Percentiles rank a stretch among this genome's conserved stretches.
These are phyloP conservation scores for Atta cephalotes DNA, from an alignment of 1,140 invertebrate species.

Conservation along the genomic window DNA sequence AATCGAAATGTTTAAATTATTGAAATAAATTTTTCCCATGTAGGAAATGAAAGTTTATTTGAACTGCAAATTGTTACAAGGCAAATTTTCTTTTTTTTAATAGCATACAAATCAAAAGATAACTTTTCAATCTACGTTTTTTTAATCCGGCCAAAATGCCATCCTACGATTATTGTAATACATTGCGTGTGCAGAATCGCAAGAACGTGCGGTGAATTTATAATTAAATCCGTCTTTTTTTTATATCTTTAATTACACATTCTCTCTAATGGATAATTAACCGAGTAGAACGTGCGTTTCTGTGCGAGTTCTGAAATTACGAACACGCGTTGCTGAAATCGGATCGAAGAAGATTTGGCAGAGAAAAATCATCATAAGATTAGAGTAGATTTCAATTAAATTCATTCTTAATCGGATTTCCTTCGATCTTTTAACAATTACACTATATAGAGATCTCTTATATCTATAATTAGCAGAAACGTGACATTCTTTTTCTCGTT, in stretches of 20 bases:
- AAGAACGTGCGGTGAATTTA: not conserved
- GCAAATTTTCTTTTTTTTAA: not conserved
- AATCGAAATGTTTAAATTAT: constrained; percentile 4
- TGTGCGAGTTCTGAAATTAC: not conserved
- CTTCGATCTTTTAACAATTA: not conserved
- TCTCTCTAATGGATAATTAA: constrained; percentile 50
- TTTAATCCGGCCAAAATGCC: not conserved
- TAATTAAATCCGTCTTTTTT: constrained; percentile 55
- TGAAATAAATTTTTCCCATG: not conserved
- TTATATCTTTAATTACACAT: constrained; percentile 50
- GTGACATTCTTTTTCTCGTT: not conserved
- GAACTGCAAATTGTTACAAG: not conserved
- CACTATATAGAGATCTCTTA: not conserved
- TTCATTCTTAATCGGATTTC: not conserved
- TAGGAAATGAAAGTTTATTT: not conserved
- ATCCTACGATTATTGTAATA: constrained; percentile 12
- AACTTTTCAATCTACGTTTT: not conserved
- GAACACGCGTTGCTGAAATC: not conserved
- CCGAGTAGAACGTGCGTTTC: not conserved
- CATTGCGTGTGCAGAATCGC: constrained; percentile 39
- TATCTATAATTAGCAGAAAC: constrained; percentile 20
- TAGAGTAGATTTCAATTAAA: not conserved
- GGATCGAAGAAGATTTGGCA: not conserved
- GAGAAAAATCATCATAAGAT: not conserved
- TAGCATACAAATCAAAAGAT: not conserved